These are phyloP conservation scores for Heliconius hortense DNA, from an alignment of 2,888 invertebrate genomes.

Conservation along the genomic window DNA sequence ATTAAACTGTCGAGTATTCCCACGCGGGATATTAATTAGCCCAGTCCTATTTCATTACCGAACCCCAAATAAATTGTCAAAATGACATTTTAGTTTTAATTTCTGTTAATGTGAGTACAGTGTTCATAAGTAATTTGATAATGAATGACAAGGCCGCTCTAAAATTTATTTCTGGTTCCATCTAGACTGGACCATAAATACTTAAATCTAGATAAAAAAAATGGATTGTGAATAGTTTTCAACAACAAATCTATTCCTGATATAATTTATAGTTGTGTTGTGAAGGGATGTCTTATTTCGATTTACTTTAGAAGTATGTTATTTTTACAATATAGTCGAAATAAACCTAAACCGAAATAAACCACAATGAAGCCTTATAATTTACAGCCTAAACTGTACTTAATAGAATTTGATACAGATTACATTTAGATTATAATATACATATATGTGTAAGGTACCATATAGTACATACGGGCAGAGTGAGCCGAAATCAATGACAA, in stretches of 20 bases:
- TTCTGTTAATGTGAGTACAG: not conserved
- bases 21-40: constrained; percentile 29
- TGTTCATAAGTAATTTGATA: not conserved
- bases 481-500: not conserved
- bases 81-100: constrained; percentile 1
- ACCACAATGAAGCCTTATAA: constrained; percentile 31
- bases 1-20: constrained; percentile 20
- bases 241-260: too few relatives aligned
- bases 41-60: constrained; percentile 12
- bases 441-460: too few relatives aligned
- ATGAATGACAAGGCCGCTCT: not conserved
- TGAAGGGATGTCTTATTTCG: not conserved
- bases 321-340: not conserved
- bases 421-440: not conserved
- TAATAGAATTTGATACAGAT: constrained; percentile 22
- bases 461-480: not conserved
- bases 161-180: not conserved
- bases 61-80: constrained; percentile 7
- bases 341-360: not conserved
- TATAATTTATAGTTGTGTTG: not conserved
- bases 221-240: not conserved
- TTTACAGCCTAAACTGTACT: constrained; percentile 15
- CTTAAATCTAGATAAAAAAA: not conserved
- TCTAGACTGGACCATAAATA: not conserved
- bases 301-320: not conserved